Evolutionary conservation across 2,113 vertebrate species (phyloP).

Genomic region (Pungitius pungitius): DNA sequence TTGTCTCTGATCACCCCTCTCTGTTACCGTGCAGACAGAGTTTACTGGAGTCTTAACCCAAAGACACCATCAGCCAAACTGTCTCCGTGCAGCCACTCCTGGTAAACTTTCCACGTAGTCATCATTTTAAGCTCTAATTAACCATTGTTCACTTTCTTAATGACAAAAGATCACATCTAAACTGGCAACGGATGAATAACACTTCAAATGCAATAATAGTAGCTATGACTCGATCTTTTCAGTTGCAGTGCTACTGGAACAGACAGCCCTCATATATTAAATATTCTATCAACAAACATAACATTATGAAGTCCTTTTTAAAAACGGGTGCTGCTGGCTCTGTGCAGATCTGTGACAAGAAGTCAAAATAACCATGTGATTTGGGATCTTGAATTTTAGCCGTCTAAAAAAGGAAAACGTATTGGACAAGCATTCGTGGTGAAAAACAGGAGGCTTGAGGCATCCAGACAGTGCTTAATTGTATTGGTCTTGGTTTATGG

Average conservation of each 20-base stretch:
- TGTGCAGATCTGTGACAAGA: constrained; percentile 11
- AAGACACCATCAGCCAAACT: constrained; percentile 63
- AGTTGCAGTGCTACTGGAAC: constrained; percentile 8
- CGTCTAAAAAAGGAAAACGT: constrained; percentile 24
- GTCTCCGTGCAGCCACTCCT: constrained; percentile 56
- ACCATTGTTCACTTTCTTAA: constrained; percentile 41
- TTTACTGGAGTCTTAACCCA: constrained; percentile 68
- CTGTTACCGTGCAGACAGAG: constrained; percentile 57
- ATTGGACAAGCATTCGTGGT: constrained; percentile 16
- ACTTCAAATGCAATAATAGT: constrained; percentile 23
- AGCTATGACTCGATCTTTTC: constrained; percentile 13
- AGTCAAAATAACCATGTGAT: constrained; percentile 12
- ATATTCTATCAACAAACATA: not conserved
- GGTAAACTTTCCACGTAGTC: constrained; percentile 56
- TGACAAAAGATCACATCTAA: constrained; percentile 37
- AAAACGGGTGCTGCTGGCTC: not conserved
- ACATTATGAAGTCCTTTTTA: not conserved
- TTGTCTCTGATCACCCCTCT: constrained; percentile 64
- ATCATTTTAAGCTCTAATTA: constrained; percentile 62
- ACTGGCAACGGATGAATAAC: constrained; percentile 26
- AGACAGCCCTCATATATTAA: not conserved
- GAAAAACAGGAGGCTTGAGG: constrained; percentile 57
- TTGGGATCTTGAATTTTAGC: not conserved
- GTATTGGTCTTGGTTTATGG: constrained; percentile 71
- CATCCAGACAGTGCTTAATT: constrained; percentile 61